phyloP scores from a whole-genome alignment of 92 coral and sea anemone species.

The Umimayanthus kanabou region DNA sequence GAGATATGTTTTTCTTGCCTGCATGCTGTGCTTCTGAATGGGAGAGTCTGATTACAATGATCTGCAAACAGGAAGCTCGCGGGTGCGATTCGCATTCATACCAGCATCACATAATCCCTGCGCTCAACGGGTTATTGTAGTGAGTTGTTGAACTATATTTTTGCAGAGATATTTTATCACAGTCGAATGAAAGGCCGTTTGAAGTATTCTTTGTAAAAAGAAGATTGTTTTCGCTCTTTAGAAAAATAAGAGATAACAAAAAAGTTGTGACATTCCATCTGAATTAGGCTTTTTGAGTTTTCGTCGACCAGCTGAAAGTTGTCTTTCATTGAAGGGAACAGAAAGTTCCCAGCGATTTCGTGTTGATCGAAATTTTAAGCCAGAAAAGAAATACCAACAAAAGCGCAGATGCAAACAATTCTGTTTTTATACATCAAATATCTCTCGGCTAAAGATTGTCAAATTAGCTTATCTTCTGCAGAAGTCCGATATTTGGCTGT shows the following conservation, averaged over 20 bases:
- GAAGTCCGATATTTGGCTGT: too few species aligned
- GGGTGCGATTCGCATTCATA: neutral
- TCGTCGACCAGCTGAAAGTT: too few species aligned
- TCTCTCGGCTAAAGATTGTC: too few species aligned
- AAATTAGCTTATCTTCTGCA: too few species aligned
- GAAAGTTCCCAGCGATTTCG: neutral
- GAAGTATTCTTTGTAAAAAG: too few species aligned
- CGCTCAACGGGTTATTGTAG: neutral
- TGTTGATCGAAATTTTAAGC: neutral
- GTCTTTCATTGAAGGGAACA: neutral
- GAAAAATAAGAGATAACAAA: neutral
- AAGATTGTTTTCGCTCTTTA: neutral
- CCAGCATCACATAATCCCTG: neutral
- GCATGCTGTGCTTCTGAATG: slow-evolving; percentile 21
- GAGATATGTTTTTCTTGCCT: neutral
- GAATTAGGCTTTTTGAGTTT: neutral
- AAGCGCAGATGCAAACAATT: too few species aligned
- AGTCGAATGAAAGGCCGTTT: neutral
- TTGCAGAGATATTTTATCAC: neutral
- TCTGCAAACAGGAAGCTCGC: neutral
- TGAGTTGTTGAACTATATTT: too few species aligned
- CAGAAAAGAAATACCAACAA: neutral
- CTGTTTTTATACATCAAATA: too few species aligned
- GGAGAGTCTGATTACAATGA: slow-evolving; percentile 1
- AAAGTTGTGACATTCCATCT: neutral